Evolutionary conservation across 2,888 invertebrate genomes (phyloP).

Genomic region (Phania funesta): DNA sequence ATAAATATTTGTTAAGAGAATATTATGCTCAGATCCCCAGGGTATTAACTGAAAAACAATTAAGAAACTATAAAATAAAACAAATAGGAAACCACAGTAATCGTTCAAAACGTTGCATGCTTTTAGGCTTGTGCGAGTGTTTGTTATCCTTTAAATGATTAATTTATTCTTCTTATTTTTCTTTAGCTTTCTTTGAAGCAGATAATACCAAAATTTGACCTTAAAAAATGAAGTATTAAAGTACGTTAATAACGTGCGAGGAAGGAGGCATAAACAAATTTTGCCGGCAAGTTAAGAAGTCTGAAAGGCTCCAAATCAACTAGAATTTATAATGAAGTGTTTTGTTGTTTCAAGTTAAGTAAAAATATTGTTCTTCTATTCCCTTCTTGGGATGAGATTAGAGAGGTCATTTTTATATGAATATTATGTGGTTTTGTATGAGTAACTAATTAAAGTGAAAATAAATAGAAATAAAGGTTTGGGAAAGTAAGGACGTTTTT

Average conservation of each 20-base stretch:
- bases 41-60: conserved; percentile 10
- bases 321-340: conserved; percentile 44
- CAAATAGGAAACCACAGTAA: not conserved
- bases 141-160: not conserved
- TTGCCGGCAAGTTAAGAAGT: not conserved
- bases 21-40: not conserved
- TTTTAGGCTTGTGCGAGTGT: not conserved
- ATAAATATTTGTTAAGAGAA: conserved; percentile 36
- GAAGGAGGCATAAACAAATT: conserved; percentile 1
- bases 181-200: not conserved
- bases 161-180: not conserved
- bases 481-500: too few relatives aligned
- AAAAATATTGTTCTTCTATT: conserved; percentile 1
- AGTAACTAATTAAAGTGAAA: too few relatives aligned
- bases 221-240: conserved; percentile 4
- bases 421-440: too few relatives aligned
- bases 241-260: not conserved
- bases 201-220: not conserved
- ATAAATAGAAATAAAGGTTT: too few relatives aligned
- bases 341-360: conserved; percentile 33
- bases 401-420: not conserved
- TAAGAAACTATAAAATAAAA: not conserved
- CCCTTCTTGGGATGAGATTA: not conserved
- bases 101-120: not conserved
- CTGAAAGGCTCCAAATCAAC: conserved; percentile 26